These are phyloP conservation scores for Girardia tigrina DNA, from an alignment of 2,888 invertebrate species.

Conservation along the genomic window DNA sequence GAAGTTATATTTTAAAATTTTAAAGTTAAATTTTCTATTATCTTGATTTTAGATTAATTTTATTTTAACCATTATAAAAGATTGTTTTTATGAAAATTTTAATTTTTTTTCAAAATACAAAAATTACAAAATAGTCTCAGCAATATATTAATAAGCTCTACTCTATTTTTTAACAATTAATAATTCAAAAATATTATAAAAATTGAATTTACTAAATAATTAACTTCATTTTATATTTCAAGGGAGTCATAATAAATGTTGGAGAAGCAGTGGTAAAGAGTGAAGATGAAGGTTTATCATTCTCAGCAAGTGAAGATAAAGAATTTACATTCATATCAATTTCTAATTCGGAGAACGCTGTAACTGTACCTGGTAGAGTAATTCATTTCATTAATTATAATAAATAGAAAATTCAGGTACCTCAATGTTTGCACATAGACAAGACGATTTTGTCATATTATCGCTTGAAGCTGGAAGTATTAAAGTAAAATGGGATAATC, in stretches of 20 bases:
- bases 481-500: conserved; percentile 38
- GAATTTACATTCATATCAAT: not conserved
- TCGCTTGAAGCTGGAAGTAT: conserved; percentile 32
- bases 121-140: no score
- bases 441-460: not conserved
- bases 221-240: not conserved
- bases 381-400: not conserved
- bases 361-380: not conserved
- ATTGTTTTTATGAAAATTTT: no score
- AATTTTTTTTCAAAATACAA: no score
- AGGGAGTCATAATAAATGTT: not conserved
- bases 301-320: not conserved
- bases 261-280: not conserved
- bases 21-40: no score
- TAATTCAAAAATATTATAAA: not conserved
- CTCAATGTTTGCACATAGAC: not conserved
- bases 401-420: not conserved
- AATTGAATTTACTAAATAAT: not conserved
- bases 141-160: no score
- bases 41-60: no score
- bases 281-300: not conserved
- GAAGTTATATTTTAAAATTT: no score
- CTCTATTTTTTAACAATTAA: no score
- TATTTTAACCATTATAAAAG: no score
- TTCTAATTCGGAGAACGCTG: not conserved